Base-by-base conservation (phyloP, 2,797 vertebrate species). In the Parotocinclus haroldoi region DNA sequence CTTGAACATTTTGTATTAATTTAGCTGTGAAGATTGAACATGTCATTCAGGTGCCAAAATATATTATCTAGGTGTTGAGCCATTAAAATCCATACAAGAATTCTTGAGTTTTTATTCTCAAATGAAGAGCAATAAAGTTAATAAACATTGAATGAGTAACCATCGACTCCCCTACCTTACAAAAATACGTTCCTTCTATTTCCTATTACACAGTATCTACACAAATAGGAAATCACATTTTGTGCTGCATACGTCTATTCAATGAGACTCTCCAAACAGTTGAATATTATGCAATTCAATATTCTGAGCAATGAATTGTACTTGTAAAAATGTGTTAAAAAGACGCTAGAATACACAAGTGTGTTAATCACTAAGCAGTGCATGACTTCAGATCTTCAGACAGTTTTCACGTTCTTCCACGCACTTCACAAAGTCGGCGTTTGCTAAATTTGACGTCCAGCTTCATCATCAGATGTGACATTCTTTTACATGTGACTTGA, bases 191-290 rank as follows among this genome's bases (percentile, higher is more conserved):
- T 81, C 74, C 79, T 75, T 73, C 69, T 87, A 83, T 87, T 78
- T 80, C 54, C 80, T 90, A 86, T 87, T 76, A 83, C 89, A 91
- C 88, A 90, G 46, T 88, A 90, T 91, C 86, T 89, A 90, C 90
- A 91, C 71, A 61, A 81, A 87, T 88, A 74, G 46, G 27, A 72
- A 80, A 72, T 75, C 63, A 66, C 67, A 36, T 36, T 5, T 2
- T 27, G 76, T 68, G 74, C 68, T 12, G n/a, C 9, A 7, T 79
- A 77, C 63, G 27, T 27, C 27, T 27, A 27, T 27, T 27, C 27
- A 5, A 27, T 27, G 27, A 27, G 27, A 27, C 27, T 27, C 27
- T 27, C 27, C 27, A 27, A 27, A 27, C 2, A 27, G 27, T 27
- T 27, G 27, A 27, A 27, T 27, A 27, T 27, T 27, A 27, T 27